Base-by-base conservation (phyloP, 2,888 invertebrate genomes). In the Caenorhabditis macrosperma region DNA sequence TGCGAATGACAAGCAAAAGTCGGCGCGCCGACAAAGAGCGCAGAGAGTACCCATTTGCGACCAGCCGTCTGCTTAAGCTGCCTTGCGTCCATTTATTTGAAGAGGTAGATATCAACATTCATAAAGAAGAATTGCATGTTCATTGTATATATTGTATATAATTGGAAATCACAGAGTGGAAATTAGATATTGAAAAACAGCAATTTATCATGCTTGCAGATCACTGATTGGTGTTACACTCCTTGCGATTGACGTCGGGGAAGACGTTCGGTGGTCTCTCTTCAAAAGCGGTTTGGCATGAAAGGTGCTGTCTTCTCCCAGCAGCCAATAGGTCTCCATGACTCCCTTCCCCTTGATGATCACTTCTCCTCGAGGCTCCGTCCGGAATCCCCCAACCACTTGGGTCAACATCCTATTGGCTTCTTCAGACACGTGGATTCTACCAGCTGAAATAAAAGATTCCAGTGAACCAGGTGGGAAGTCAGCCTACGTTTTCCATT, bases 291-390 rank as follows among this genome's bases (percentile, higher is more conserved):
- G 38, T 7, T 38, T 59, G 15, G 17, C 5, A n/a, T 44, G 26
- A 1, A 26, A 17, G 28, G 7, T 17, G 44, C 17, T 17, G 2
- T 38, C 15, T 48, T 67, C 57, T 26, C 69, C 69, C 0, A 67
- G 12, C 4, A 87, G 74, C 87, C 87, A 87, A 71, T 68, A 88
- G 1, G 87, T 87, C 63, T 87, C 86, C 87, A 87, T 87, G 9
- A 87, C 84, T 20, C 86, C 86, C 69, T 81, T 81, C 33, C 81
- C 81, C 50, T 87, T 87, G 38, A 88, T 88, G 9, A 88, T 85
- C 10, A 88, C 84, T 67, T 88, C 88, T 61, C 88, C 88, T 50
- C 88, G 67, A 30, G 74, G 60, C 52, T 88, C 87, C 17, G 88
- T 88, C 17, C 55, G 68, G 38, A 87, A 88, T 0, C 88, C 87